Conservation (phyloP, 2,113 vertebrate species). For the Colinus virginianus region DNA sequence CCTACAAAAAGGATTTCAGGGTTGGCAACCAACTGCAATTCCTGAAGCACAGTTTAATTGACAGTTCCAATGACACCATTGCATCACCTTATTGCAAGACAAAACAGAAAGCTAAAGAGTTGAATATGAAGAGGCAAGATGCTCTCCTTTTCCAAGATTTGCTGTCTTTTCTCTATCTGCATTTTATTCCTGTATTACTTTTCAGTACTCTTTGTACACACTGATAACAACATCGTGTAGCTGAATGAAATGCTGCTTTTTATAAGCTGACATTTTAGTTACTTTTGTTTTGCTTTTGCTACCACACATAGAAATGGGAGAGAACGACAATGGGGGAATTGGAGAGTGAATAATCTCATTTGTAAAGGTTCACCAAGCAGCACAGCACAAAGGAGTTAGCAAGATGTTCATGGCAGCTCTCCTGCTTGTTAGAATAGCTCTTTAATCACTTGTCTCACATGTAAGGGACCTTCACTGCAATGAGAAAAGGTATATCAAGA, state of each 20-base stretch:
- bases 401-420: conserved; percentile 43
- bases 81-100: neutral
- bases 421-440: neutral
- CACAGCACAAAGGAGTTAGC: conserved; percentile 65
- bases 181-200: conserved; percentile 24
- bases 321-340: conserved; percentile 62
- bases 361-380: conserved; percentile 72
- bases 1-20: neutral
- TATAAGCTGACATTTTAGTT: conserved; percentile 41
- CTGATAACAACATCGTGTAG: neutral
- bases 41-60: neutral
- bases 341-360: conserved; percentile 68
- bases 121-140: neutral
- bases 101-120: neutral
- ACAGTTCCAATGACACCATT: neutral
- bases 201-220: neutral
- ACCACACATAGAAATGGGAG: conserved; percentile 31
- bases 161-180: neutral
- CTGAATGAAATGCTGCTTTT: conserved; percentile 30
- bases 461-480: conserved; percentile 1
- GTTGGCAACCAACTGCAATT: neutral
- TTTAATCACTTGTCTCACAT: conserved; percentile 33
- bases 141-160: neutral
- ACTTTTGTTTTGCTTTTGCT: conserved; percentile 55
- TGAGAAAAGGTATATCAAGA: conserved; percentile 1